Conservation (phyloP, 2,113 vertebrate genomes). For the Grammomys surdaster region DNA sequence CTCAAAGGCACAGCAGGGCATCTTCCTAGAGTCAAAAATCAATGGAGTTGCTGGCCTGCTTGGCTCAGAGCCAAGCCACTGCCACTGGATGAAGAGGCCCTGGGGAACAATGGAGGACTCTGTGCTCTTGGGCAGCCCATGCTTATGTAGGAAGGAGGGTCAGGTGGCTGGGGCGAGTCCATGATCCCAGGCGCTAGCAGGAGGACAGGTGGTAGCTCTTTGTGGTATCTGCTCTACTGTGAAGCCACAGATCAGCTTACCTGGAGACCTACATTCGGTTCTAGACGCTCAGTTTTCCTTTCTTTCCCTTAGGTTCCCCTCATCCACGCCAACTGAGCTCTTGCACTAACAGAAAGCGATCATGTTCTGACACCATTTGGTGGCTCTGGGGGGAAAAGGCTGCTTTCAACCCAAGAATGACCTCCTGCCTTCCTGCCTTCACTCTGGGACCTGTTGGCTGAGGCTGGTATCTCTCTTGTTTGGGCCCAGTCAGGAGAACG, state of each 20-base stretch:
- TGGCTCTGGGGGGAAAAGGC: fast-evolving
- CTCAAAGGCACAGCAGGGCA: neutral
- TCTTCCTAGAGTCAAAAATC: neutral
- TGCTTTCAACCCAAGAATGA: neutral
- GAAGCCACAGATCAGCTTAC: neutral
- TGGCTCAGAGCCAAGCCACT: neutral
- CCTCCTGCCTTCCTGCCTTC: neutral
- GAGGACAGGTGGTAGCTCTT: neutral
- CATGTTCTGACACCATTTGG: no score
- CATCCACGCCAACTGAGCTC: neutral
- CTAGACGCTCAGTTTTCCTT: neutral
- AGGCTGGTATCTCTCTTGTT: no score
- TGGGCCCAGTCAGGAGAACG: neutral
- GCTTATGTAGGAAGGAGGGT: neutral
- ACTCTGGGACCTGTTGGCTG: neutral
- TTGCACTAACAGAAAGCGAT: neutral
- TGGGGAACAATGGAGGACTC: slow-evolving; percentile 49
- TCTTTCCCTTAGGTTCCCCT: neutral
- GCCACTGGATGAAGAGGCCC: neutral
- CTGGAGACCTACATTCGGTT: neutral
- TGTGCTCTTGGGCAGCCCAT: neutral
- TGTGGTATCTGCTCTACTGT: neutral
- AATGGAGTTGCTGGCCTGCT: neutral
- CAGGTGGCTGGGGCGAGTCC: neutral
- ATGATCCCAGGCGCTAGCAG: fast-evolving